Evolutionary conservation across 2,888 invertebrate genomes (phyloP).

Genomic region (Stenotaenia linearis): DNA sequence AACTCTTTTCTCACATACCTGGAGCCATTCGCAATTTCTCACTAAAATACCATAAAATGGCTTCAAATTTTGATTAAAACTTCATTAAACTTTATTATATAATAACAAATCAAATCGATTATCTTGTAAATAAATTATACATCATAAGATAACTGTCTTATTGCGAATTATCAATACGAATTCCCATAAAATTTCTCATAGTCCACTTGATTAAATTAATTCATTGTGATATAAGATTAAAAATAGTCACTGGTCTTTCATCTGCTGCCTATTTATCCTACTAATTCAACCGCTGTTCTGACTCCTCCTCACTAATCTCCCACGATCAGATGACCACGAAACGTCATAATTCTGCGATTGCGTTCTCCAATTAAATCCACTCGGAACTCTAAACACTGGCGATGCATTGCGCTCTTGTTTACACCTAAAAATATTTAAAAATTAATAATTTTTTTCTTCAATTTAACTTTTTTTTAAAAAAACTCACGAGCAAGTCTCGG

Average conservation of each 20-base stretch:
- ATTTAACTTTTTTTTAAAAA: not conserved
- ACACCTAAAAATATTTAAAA: not conserved
- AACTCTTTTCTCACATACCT: too few species aligned
- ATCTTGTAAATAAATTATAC: too few species aligned
- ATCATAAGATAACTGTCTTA: too few species aligned
- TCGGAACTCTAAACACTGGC: not conserved
- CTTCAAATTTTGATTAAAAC: too few species aligned
- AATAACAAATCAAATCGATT: too few species aligned
- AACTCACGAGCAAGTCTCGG: not conserved
- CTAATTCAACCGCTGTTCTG: not conserved
- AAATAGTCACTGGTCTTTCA: not conserved
- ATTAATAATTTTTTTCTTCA: not conserved
- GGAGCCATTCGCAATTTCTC: too few species aligned
- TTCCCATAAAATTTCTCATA: not conserved
- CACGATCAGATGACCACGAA: not conserved
- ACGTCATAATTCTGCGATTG: not conserved
- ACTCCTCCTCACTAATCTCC: not conserved
- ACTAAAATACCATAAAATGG: too few species aligned
- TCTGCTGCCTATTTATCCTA: not conserved
- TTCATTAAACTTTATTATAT: too few species aligned
- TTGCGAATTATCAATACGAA: not conserved
- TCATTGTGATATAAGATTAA: too few species aligned
- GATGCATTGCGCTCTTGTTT: not conserved
- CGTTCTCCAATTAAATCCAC: not conserved
- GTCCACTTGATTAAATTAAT: not conserved